phyloP scores from a whole-genome alignment of 2,888 invertebrate genomes.

The Phorcus lineatus region DNA sequence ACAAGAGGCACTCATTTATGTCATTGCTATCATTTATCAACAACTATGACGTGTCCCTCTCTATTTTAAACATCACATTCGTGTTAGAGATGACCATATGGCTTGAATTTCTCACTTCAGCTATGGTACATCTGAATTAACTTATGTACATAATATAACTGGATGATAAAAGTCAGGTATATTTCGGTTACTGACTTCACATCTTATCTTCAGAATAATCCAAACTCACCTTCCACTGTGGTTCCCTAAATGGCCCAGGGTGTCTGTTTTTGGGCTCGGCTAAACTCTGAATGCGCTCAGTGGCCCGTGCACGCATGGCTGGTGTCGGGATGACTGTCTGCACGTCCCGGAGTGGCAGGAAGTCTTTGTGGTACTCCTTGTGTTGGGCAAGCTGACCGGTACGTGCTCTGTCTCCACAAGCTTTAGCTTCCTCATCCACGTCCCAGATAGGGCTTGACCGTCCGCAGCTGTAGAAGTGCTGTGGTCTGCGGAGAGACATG shows the following conservation, averaged over 20 bases:
- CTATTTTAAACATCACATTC: too few species aligned
- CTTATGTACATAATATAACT: too few species aligned
- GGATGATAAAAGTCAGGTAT: too few species aligned
- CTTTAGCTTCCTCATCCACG: slow-evolving; percentile 51
- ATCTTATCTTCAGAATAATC: too few species aligned
- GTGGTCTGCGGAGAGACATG: slow-evolving; percentile 49
- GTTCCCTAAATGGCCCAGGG: slow-evolving; percentile 65
- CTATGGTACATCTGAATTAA: too few species aligned
- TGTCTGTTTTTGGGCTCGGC: slow-evolving; percentile 61
- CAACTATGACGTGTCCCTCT: too few species aligned
- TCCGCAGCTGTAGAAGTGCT: slow-evolving; percentile 69
- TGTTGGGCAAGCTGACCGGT: slow-evolving; percentile 52
- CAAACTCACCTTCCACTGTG: slow-evolving; percentile 64
- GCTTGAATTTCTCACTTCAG: too few species aligned
- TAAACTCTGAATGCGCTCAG: slow-evolving; percentile 53
- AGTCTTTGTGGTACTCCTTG: slow-evolving; percentile 54
- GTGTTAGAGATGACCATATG: too few species aligned
- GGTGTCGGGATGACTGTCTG: slow-evolving; percentile 54
- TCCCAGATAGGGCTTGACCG: slow-evolving; percentile 62
- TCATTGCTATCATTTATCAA: too few species aligned
- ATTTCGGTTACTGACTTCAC: too few species aligned
- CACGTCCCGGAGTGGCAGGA: slow-evolving; percentile 52
- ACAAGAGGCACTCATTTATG: too few species aligned
- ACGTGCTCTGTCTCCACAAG: slow-evolving; percentile 49
- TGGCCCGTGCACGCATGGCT: slow-evolving; percentile 52